phyloP scores from a whole-genome alignment of 2,888 invertebrate species.

The Meandrusa payeni region DNA sequence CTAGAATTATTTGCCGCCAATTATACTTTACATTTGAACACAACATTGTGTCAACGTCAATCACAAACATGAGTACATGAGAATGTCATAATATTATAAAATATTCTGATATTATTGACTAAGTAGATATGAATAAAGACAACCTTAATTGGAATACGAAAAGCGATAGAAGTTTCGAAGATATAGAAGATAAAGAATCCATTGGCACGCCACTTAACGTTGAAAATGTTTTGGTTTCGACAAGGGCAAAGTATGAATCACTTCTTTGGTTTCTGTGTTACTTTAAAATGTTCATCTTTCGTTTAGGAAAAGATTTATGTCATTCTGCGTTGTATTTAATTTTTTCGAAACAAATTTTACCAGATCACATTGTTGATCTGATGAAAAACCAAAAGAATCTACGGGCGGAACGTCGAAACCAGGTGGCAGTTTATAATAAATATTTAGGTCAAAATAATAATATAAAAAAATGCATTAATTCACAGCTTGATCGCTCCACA shows the following conservation, averaged over 20 bases:
- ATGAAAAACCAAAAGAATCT: constrained; percentile 47
- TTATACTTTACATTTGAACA: too few relatives aligned
- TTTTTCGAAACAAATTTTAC: constrained; percentile 46
- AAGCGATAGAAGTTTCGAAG: constrained; percentile 7
- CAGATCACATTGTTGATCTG: constrained; percentile 53
- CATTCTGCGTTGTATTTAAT: constrained; percentile 42
- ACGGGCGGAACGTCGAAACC: constrained; percentile 42
- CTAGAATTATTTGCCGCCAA: too few relatives aligned
- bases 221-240: constrained; percentile 42
- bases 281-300: constrained; percentile 50
- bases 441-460: constrained; percentile 41
- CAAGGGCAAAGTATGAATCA: constrained; percentile 57
- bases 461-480: constrained; percentile 30
- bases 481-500: constrained; percentile 36
- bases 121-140: constrained; percentile 16
- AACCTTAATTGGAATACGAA: background rate
- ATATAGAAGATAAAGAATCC: constrained; percentile 26
- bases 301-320: constrained; percentile 55
- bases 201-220: constrained; percentile 28
- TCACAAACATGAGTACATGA: background rate
- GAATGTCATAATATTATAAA: constrained; percentile 1
- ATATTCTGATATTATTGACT: too few relatives aligned
- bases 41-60: constrained; percentile 10
- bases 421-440: constrained; percentile 46
- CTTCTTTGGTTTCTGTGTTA: constrained; percentile 56